Conservation (phyloP, 1,140 invertebrate genomes). For the Zaprionus capensis region DNA sequence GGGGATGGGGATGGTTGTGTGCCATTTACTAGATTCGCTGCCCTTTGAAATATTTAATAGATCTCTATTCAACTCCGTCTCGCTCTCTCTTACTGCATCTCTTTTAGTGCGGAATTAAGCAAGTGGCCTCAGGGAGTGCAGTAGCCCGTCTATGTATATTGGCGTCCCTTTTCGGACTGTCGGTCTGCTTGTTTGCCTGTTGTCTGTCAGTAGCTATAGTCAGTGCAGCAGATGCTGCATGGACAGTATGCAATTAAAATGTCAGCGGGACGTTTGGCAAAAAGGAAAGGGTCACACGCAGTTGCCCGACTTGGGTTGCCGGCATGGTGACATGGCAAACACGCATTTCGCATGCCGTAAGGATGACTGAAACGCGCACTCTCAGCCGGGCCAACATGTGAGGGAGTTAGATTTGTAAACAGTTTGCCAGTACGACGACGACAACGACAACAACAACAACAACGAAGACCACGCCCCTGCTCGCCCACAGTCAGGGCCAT, state of each 20-base stretch:
- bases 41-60: conserved; percentile 72
- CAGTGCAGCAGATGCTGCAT: conserved; percentile 37
- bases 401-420: conserved; percentile 49
- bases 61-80: conserved; percentile 37
- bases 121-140: conserved; percentile 43
- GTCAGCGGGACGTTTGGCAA: conserved; percentile 52
- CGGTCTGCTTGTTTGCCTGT: conserved; percentile 2
- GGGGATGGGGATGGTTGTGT: conserved; percentile 9
- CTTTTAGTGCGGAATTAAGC: conserved; percentile 63
- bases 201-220: conserved; percentile 22
- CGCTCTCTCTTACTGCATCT: conserved; percentile 33
- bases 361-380: conserved; percentile 31
- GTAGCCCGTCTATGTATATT: conserved; percentile 7
- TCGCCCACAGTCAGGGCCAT: conserved; percentile 43
- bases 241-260: conserved; percentile 77
- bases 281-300: conserved; percentile 41
- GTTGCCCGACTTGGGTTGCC: background rate
- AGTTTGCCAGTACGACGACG: conserved; percentile 20
- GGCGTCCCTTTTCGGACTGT: conserved; percentile 14
- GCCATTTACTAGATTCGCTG: conserved; percentile 36
- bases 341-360: conserved; percentile 66
- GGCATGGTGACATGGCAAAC: conserved; percentile 39
- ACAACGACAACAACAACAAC: conserved; percentile 29
- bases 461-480: conserved; percentile 44
- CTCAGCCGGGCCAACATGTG: conserved; percentile 31